Evolutionary conservation across 2,797 vertebrate genomes (phyloP), one percentile per base, ranked within the genome.

Genomic region (Toxotes lorentzi): DNA sequence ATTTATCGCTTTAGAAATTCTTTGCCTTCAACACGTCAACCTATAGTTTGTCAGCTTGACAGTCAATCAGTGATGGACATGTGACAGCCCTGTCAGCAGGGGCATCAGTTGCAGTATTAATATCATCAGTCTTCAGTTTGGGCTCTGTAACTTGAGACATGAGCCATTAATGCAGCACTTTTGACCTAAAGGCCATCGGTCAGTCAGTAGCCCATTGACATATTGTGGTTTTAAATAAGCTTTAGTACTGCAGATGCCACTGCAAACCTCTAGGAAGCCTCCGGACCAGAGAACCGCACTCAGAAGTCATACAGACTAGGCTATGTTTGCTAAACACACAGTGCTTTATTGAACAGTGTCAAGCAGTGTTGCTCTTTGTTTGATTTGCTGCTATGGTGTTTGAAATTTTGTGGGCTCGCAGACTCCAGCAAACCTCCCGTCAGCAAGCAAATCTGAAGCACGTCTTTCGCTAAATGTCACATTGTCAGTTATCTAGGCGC

Each of bases 401-500:
- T 62, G 51, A 72, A 48, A 45, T 30, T 54, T 59, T 41, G 41
- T 76, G 35, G 27, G 27, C 27, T 30, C 27, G 27, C 27, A 30
- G 27, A 30, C 27, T 30, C 27, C 27, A 30, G 27, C 12, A 62
- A 66, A 60, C 34, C 62, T 76, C 43, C 63, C 38, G 54, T 54
- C 63, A 70, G 76, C 43, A 30, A 83, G 35, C 64, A 35, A 81
- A 85, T 80, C 47, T 78, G 41, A 62, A 83, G 58, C 82, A 48
- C n/a, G 23, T 58, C 69, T 70, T 56, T 1, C 60, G 41, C 70
- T 77, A 80, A 84, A 91, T 85, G 81, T 85, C 86, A 86, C 58
- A 43, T 57, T 70, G 78, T 81, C 72, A 58, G 60, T 78, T 71
- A 70, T 80, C 51, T 30, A 1, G 6, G 41, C 1, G 12, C 34